These are phyloP conservation scores for Acanthurus leucopareius DNA, from an alignment of 2,797 vertebrate species.

Conservation along the genomic window DNA sequence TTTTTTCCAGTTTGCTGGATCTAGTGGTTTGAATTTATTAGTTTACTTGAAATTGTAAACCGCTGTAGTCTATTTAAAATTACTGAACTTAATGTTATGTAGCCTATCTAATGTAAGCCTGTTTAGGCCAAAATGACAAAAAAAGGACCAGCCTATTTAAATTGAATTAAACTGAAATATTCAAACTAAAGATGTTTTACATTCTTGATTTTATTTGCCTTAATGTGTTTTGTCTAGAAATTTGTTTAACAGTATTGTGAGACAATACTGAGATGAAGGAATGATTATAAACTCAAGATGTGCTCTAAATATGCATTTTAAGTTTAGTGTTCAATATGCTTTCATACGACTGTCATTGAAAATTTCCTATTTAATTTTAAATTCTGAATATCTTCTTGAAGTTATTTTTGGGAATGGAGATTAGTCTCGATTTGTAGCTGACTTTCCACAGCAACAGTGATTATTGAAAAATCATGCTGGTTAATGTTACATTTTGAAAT, in stretches of 20 bases:
- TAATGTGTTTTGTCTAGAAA: not conserved
- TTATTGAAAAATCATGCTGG: not conserved
- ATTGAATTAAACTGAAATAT: not conserved
- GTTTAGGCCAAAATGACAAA: too few species aligned
- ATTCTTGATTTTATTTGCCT: not conserved
- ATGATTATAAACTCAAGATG: not conserved
- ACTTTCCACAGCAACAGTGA: not conserved
- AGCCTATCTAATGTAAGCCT: too few species aligned
- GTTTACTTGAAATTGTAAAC: too few species aligned
- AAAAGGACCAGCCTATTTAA: too few species aligned
- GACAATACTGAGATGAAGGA: not conserved
- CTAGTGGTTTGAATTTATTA: too few species aligned
- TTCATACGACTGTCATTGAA: not conserved
- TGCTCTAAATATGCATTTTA: not conserved
- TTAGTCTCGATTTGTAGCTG: not conserved
- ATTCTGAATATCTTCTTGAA: not conserved
- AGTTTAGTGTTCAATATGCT: not conserved
- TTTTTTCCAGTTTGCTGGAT: too few species aligned
- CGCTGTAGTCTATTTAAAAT: too few species aligned
- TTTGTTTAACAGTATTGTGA: not conserved
- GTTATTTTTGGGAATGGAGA: not conserved
- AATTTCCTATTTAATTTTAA: not conserved
- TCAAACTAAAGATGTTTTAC: not conserved
- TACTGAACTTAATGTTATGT: too few species aligned
- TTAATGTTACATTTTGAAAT: too few species aligned